A percentile compares a stretch with the other conserved stretches of the same genome.
Evolutionary conservation across 2,888 invertebrate genomes (phyloP).

Genomic region (Apodemia hepburni): DNA sequence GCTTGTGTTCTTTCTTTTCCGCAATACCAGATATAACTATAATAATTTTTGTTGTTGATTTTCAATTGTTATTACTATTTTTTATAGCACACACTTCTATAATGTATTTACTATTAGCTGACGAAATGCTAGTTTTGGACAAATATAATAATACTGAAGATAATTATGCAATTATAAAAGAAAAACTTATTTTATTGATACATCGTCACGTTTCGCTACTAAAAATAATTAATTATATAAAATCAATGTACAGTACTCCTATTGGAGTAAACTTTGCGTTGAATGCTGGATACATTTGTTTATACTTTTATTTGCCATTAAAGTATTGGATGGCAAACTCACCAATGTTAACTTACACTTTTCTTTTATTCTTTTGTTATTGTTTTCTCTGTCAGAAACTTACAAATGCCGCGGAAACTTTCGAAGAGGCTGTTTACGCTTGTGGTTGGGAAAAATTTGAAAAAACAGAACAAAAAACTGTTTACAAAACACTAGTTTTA

Average conservation of each 20-base stretch:
- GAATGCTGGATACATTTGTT: conserved; percentile 53
- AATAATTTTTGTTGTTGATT: conserved; percentile 14
- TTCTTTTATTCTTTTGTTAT: conserved; percentile 58
- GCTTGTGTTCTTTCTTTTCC: conserved; percentile 4
- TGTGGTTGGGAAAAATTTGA: conserved; percentile 68
- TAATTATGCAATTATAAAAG: not conserved
- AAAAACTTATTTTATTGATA: conserved; percentile 4
- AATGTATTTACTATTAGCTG: conserved; percentile 17
- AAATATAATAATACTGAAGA: not conserved
- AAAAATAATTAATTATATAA: conserved; percentile 11
- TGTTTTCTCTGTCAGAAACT: conserved; percentile 59
- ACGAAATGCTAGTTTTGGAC: conserved; percentile 5
- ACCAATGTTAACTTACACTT: conserved; percentile 54
- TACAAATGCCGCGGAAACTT: conserved; percentile 53
- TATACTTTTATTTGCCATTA: conserved; percentile 54
- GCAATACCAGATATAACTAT: conserved; percentile 10
- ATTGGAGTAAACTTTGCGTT: conserved; percentile 59
- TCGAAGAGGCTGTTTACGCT: conserved; percentile 54
- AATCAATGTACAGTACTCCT: conserved; percentile 49
- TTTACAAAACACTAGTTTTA: conserved; percentile 51
- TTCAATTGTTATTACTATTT: conserved; percentile 17
- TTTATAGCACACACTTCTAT: conserved; percentile 16
- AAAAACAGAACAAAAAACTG: conserved; percentile 45
- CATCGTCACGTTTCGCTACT: conserved; percentile 7
- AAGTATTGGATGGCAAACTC: conserved; percentile 51